These are phyloP conservation scores for Theonella swinhoei DNA, from an alignment of 37 sponge, comb jelly and placozoan genomes.

Conservation along the genomic window DNA sequence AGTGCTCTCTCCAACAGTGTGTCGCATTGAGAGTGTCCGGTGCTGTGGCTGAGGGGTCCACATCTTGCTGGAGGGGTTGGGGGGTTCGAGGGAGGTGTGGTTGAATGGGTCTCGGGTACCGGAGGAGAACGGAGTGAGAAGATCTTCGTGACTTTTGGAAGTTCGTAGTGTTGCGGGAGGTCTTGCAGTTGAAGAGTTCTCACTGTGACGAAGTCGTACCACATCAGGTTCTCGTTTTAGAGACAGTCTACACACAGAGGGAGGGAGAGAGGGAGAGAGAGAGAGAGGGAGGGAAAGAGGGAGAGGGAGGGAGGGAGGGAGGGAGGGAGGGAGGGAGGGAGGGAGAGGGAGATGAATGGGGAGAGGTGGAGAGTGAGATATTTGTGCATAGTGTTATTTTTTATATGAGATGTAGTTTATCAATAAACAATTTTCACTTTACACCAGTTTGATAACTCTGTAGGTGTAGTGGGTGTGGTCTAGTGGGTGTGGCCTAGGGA, in stretches of 20 bases:
- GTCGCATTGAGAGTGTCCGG: background rate
- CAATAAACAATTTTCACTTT: no score
- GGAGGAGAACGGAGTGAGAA: conserved; percentile 24
- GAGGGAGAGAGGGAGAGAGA: background rate
- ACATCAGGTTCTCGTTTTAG: conserved; percentile 35
- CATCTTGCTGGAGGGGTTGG: background rate
- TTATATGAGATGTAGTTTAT: no score
- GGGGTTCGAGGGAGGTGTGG: background rate
- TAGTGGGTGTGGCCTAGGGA: no score
- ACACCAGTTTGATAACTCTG: no score
- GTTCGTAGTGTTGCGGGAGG: background rate
- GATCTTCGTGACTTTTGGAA: conserved; percentile 59
- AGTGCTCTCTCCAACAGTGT: background rate
- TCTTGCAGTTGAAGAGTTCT: background rate
- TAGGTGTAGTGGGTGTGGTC: no score
- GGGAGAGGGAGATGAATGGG: background rate
- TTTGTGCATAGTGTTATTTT: no score
- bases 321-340: background rate
- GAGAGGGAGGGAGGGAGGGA: background rate
- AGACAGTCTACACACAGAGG: conserved; percentile 25
- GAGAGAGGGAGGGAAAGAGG: background rate
- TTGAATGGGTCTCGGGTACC: background rate
- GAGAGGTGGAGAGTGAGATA: background rate
- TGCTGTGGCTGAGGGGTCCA: background rate
- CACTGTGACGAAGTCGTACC: background rate